Evolutionary conservation across 1,140 invertebrate genomes (phyloP).

Genomic region (Thaumatotibia leucotreta): DNA sequence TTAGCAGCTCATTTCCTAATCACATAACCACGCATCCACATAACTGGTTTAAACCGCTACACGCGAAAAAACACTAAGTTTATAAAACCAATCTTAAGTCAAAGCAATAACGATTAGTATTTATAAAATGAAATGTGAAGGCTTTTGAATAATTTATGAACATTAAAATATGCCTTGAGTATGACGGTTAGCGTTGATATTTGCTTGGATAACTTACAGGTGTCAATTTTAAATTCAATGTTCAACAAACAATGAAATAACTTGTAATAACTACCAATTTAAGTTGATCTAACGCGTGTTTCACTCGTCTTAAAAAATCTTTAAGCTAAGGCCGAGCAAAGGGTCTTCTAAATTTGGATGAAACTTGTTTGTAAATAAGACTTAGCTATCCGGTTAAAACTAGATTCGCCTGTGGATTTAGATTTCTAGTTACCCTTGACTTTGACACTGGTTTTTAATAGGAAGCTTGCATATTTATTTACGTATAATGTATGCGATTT

Average conservation of each 20-base stretch:
- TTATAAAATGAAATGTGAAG: not conserved
- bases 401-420: not conserved
- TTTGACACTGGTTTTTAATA: constrained; percentile 16
- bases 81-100: not conserved
- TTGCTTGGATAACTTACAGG: not conserved
- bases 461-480: constrained; percentile 9
- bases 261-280: not conserved
- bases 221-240: not conserved
- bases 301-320: not conserved
- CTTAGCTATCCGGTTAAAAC: constrained; percentile 9
- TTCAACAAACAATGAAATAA: not conserved
- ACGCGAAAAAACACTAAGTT: not conserved
- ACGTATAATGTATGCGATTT: not conserved
- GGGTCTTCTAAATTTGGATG: not conserved
- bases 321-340: not conserved
- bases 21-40: constrained; percentile 5
- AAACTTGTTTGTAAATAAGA: not conserved
- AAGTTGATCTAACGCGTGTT: not conserved
- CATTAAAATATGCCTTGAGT: not conserved
- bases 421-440: constrained; percentile 12
- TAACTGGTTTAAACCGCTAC: not conserved
- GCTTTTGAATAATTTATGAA: not conserved
- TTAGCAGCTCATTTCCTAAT: constrained; percentile 5
- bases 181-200: not conserved
- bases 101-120: not conserved